phyloP scores from a whole-genome alignment of 2,113 vertebrate species.

The Theristicus caerulescens region DNA sequence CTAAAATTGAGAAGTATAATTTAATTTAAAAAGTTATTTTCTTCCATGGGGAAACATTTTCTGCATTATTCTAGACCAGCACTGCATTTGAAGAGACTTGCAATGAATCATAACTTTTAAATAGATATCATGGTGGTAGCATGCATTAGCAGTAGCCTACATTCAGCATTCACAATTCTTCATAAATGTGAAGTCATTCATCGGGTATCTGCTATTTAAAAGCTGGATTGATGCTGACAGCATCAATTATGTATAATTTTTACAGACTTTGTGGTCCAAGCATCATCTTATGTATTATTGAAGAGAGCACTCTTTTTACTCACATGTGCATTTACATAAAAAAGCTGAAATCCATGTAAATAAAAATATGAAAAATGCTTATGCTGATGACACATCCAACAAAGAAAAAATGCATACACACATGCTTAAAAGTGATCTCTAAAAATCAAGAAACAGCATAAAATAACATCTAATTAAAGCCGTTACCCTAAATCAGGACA shows the following conservation, averaged over 20 bases:
- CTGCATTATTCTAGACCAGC: neutral
- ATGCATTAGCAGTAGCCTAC: neutral
- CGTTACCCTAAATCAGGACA: neutral
- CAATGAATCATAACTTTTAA: neutral
- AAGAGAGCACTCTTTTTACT: neutral
- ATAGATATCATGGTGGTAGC: neutral
- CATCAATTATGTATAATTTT: neutral
- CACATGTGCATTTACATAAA: neutral
- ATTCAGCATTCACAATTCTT: neutral
- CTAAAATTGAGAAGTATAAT: neutral
- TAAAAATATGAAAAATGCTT: neutral
- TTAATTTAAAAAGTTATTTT: neutral
- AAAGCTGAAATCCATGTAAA: neutral
- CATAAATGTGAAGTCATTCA: neutral
- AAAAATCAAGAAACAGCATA: neutral
- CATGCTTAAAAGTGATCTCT: neutral
- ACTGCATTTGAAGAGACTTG: neutral
- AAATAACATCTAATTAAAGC: neutral
- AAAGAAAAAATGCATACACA: neutral
- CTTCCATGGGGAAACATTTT: neutral
- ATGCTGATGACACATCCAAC: neutral
- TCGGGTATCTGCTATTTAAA: neutral
- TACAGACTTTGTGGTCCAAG: neutral
- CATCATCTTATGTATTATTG: neutral
- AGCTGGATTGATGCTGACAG: neutral